phyloP scores from a whole-genome alignment of 2,797 vertebrate genomes.

The Xiphophorus birchmanni region DNA sequence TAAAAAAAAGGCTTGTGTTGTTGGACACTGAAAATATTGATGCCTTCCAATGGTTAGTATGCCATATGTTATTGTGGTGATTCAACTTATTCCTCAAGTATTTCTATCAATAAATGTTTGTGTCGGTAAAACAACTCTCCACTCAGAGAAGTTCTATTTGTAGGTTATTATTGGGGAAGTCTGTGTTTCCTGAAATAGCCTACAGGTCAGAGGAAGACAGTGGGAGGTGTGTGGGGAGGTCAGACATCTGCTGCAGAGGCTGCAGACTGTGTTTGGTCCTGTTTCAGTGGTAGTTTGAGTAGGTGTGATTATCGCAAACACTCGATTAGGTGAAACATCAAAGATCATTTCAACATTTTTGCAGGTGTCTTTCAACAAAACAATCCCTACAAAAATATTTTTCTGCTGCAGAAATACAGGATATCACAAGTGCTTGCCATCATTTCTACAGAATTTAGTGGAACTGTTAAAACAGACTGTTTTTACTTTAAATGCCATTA shows the following conservation, averaged over 20 bases:
- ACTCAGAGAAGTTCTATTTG: conserved; percentile 1
- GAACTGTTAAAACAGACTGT: background rate
- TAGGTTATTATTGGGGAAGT: conserved; percentile 13
- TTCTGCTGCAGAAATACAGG: background rate
- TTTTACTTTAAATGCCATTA: background rate
- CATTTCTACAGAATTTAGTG: background rate
- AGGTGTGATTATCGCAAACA: conserved; percentile 11
- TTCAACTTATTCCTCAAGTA: background rate
- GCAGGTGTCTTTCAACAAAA: background rate
- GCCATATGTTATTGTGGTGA: background rate
- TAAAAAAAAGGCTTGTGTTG: too few relatives aligned
- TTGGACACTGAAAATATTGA: too few relatives aligned
- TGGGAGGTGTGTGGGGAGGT: background rate
- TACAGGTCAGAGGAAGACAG: conserved; percentile 16
- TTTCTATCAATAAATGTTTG: background rate
- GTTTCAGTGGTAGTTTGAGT: background rate
- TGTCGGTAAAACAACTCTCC: background rate
- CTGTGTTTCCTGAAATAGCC: conserved; percentile 35
- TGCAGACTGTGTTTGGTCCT: conserved; percentile 8
- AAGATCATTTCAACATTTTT: background rate
- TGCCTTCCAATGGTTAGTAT: background rate
- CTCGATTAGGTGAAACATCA: background rate
- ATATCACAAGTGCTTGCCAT: background rate
- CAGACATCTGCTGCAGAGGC: conserved; percentile 11
- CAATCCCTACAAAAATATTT: background rate